Evolutionary conservation across 2,797 vertebrate species (phyloP).

Genomic region (Chaenodraco wilsoni): DNA sequence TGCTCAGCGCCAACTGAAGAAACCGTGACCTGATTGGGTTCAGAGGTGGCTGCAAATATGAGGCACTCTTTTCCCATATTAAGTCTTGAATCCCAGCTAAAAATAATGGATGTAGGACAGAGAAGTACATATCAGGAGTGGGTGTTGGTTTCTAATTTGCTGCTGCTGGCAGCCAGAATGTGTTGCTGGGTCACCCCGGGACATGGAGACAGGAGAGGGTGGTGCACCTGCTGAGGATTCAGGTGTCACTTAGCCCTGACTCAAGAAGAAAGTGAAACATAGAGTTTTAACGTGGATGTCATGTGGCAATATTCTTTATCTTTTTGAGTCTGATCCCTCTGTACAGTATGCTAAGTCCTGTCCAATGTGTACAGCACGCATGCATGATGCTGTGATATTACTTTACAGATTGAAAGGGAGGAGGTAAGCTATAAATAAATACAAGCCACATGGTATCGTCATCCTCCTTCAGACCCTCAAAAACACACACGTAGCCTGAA

Average conservation of each 20-base stretch:
- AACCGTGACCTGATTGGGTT: slow-evolving; percentile 42
- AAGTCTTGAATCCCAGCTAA: slow-evolving; percentile 82
- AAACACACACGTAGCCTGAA: not conserved
- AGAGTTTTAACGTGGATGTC: slow-evolving; percentile 30
- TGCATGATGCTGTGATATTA: slow-evolving; percentile 64
- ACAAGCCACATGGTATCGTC: slow-evolving; percentile 53
- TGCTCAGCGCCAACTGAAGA: slow-evolving; percentile 35
- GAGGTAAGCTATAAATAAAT: slow-evolving; percentile 78
- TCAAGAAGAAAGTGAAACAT: slow-evolving; percentile 62
- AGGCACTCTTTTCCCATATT: slow-evolving; percentile 77
- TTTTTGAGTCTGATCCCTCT: slow-evolving; percentile 15
- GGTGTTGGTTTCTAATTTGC: slow-evolving; percentile 80
- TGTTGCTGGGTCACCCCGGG: slow-evolving; percentile 75
- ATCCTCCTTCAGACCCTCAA: slow-evolving; percentile 31
- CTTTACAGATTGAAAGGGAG: slow-evolving; percentile 77
- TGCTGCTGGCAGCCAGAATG: slow-evolving; percentile 80
- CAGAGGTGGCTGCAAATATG: slow-evolving; percentile 45
- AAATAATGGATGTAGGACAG: slow-evolving; percentile 81
- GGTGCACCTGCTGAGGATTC: slow-evolving; percentile 64
- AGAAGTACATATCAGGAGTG: slow-evolving; percentile 70
- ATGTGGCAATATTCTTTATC: slow-evolving; percentile 3
- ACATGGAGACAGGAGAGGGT: slow-evolving; percentile 58
- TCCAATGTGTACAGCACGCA: slow-evolving; percentile 38
- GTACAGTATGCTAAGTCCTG: slow-evolving; percentile 29
- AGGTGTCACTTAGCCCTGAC: slow-evolving; percentile 68